Evolutionary conservation across 2,888 invertebrate genomes (phyloP).

Genomic region (Papilio gigon): DNA sequence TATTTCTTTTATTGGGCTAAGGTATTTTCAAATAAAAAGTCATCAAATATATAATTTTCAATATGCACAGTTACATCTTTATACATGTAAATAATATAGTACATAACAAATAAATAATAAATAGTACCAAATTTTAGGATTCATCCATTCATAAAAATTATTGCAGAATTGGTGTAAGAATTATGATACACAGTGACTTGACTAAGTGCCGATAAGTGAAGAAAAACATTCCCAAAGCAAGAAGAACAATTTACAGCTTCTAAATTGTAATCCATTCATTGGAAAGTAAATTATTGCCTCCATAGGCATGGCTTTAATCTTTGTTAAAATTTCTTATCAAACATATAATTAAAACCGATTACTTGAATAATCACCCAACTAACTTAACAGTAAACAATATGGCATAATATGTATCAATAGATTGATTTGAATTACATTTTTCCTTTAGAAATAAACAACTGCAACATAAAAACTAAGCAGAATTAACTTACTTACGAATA

Average conservation of each 20-base stretch:
- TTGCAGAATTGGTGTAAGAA: slow-evolving; percentile 76
- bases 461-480: slow-evolving; percentile 80
- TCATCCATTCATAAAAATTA: slow-evolving; percentile 72
- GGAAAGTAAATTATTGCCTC: slow-evolving; percentile 60
- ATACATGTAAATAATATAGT: slow-evolving; percentile 82
- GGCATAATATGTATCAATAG: slow-evolving; percentile 80
- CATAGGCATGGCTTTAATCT: slow-evolving; percentile 67
- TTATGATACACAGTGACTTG: slow-evolving; percentile 76
- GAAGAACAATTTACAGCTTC: slow-evolving; percentile 67
- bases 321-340: slow-evolving; percentile 47
- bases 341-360: slow-evolving; percentile 58
- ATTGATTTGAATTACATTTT: slow-evolving; percentile 75
- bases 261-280: slow-evolving; percentile 60
- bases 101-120: slow-evolving; percentile 83
- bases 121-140: slow-evolving; percentile 79
- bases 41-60: slow-evolving; percentile 80
- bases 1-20: slow-evolving; percentile 76
- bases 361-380: slow-evolving; percentile 70
- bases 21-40: slow-evolving; percentile 79
- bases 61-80: slow-evolving; percentile 82
- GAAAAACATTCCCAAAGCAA: slow-evolving; percentile 57
- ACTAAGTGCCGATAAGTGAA: slow-evolving; percentile 75
- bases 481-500: slow-evolving; percentile 79
- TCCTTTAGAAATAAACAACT: slow-evolving; percentile 78
- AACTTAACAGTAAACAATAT: slow-evolving; percentile 80